Base-by-base conservation (phyloP, 37 sponge, comb jelly and placozoan genomes). In the Eunapius fragilis region DNA sequence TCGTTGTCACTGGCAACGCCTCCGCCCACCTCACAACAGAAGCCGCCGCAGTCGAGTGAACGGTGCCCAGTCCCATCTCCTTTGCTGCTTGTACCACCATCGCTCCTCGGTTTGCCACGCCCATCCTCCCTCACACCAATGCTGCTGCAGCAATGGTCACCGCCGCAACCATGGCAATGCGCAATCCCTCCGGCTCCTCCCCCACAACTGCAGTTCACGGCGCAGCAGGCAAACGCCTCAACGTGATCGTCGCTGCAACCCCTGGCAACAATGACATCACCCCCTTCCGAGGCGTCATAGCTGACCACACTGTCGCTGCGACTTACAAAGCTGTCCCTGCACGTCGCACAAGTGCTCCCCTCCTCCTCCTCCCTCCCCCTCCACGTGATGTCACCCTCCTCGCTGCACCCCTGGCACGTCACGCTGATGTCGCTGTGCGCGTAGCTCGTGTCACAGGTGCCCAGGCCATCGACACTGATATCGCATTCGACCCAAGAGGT, bases 131-230 rank as follows among this genome's bases (percentile, higher is more conserved):
- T 58, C 0, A 10, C 14, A 58, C 7, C 58, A 58, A 4, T 12
- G 1, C 68, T 11, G 45, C 73, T 73, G 25, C 72, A 7, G 70
- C 82, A 13, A 72, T 71, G 72, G 68, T 71, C 2, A 41, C 82
- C 41, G 34, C 31, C 82, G 72, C 41, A 25, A n/a, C 33, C 22
- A 45, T 2, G 49, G 45, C 34, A 24, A 41, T 30, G 2, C 12
- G 73, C n/a, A 38, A 41, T 37, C 37, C 82, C 58, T 2, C 58
- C 58, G 14, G 7, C 58, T 13, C 19, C 58, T 12, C 7, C 58
- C 41, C 3, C 41, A 6, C 6, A 9, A 17, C 22, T 19, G 58
- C 1, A 12, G 7, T 19, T 11, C 14, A 58, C 22, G 58, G 58
- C 58, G 58, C 58, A 58, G 19, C 17, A 12, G 19, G 17, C 58